Evolutionary conservation across 2,797 vertebrate species (phyloP).

Genomic region (Cichlasoma orientale): DNA sequence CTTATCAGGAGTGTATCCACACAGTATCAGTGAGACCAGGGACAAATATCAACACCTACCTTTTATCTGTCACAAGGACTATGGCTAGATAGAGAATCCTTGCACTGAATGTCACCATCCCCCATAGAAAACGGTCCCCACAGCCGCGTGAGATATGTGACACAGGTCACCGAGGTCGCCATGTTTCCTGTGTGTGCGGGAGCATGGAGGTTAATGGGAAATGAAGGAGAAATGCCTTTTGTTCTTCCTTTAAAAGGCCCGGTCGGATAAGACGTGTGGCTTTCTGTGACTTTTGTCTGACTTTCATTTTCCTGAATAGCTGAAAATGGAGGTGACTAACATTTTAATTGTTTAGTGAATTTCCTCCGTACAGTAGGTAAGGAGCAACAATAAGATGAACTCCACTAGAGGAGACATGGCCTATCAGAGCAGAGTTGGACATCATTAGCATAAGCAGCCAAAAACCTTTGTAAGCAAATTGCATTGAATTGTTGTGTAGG

Average conservation of each 20-base stretch:
- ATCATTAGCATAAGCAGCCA: slow-evolving; percentile 12
- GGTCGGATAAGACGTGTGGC: slow-evolving; percentile 69
- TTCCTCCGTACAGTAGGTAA: slow-evolving; percentile 34
- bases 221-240: slow-evolving; percentile 77
- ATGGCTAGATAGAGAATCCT: slow-evolving; percentile 50
- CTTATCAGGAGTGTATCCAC: slow-evolving; percentile 60
- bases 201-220: slow-evolving; percentile 79
- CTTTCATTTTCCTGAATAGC: slow-evolving; percentile 72
- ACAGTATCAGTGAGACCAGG: slow-evolving; percentile 46
- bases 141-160: slow-evolving; percentile 78
- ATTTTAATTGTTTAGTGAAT: slow-evolving; percentile 62
- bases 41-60: slow-evolving; percentile 70
- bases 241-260: slow-evolving; percentile 72
- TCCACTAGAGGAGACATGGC: slow-evolving; percentile 10
- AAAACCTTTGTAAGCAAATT: background rate
- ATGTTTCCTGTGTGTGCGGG: slow-evolving; percentile 74
- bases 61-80: slow-evolving; percentile 74
- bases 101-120: slow-evolving; percentile 62
- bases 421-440: slow-evolving; percentile 17
- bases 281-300: slow-evolving; percentile 71
- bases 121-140: slow-evolving; percentile 61
- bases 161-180: slow-evolving; percentile 70
- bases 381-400: slow-evolving; percentile 35
- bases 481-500: background rate
- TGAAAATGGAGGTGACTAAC: slow-evolving; percentile 48